These are phyloP conservation scores for Leptopilina boulardi DNA, from an alignment of 1,140 invertebrate species.

Conservation along the genomic window DNA sequence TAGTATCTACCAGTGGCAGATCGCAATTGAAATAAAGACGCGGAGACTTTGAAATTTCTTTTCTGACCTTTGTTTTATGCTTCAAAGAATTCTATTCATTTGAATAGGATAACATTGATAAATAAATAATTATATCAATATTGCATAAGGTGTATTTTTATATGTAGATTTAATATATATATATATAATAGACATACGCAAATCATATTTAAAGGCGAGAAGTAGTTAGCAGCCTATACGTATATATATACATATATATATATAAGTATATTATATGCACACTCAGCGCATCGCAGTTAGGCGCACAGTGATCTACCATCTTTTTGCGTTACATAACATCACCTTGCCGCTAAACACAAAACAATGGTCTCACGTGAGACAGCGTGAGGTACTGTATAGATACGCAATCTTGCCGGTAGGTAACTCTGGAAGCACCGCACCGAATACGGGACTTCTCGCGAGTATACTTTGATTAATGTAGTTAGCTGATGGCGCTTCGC, in stretches of 20 bases:
- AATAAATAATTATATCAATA: neutral
- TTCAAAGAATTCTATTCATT: neutral
- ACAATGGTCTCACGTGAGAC: slow-evolving; percentile 68
- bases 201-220: slow-evolving; percentile 15
- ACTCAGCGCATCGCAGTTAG: slow-evolving; percentile 56
- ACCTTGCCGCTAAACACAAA: slow-evolving; percentile 68
- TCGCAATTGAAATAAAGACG: neutral
- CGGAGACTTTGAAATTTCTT: slow-evolving; percentile 1
- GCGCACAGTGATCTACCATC: slow-evolving; percentile 58
- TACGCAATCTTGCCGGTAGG: slow-evolving; percentile 56
- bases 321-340: slow-evolving; percentile 67
- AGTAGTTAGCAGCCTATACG: slow-evolving; percentile 33
- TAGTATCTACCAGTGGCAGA: slow-evolving; percentile 6
- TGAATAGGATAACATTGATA: neutral
- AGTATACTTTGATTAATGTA: slow-evolving; percentile 41
- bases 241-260: slow-evolving; percentile 35
- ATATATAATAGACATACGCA: neutral
- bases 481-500: slow-evolving; percentile 32
- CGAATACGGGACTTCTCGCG: slow-evolving; percentile 39
- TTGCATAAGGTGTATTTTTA: neutral
- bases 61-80: neutral
- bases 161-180: neutral
- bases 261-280: slow-evolving; percentile 37
- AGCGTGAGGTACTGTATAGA: slow-evolving; percentile 56
- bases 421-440: slow-evolving; percentile 44